Percentiles rank a stretch among this genome's conserved stretches.
These are phyloP conservation scores for Poecilia wingei DNA, from an alignment of 2,797 vertebrate genomes.

Conservation along the genomic window DNA sequence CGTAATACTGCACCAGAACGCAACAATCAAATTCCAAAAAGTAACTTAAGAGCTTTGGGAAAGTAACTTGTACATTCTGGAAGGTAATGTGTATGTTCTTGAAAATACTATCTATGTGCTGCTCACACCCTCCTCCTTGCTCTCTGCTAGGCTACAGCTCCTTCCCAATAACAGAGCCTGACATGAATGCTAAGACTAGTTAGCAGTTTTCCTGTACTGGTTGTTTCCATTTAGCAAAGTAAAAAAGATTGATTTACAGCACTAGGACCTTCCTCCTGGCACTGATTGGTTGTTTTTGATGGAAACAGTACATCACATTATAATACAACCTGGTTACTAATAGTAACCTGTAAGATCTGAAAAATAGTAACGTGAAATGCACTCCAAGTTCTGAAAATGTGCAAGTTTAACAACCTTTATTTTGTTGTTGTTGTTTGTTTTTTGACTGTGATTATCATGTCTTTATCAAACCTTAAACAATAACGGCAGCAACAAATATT, in stretches of 20 bases:
- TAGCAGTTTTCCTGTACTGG: too few relatives aligned
- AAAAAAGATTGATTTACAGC: too few relatives aligned
- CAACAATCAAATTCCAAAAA: neutral
- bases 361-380: neutral
- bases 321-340: neutral
- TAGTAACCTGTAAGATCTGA: neutral
- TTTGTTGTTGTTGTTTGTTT: neutral
- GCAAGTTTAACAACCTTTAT: neutral
- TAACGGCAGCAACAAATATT: neutral
- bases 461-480: neutral
- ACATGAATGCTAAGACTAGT: too few relatives aligned
- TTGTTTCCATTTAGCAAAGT: too few relatives aligned
- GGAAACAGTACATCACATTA: neutral
- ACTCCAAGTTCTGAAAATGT: neutral
- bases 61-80: neutral
- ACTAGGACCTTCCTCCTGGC: too few relatives aligned
- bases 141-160: too few relatives aligned
- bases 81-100: too few relatives aligned
- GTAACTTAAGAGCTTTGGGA: neutral
- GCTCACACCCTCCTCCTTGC: too few relatives aligned
- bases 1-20: neutral
- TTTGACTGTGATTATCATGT: neutral
- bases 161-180: too few relatives aligned
- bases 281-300: too few relatives aligned
- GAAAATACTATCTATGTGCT: too few relatives aligned